Conservation (phyloP, 2,888 invertebrate genomes). For the Cantharis nigra region DNA sequence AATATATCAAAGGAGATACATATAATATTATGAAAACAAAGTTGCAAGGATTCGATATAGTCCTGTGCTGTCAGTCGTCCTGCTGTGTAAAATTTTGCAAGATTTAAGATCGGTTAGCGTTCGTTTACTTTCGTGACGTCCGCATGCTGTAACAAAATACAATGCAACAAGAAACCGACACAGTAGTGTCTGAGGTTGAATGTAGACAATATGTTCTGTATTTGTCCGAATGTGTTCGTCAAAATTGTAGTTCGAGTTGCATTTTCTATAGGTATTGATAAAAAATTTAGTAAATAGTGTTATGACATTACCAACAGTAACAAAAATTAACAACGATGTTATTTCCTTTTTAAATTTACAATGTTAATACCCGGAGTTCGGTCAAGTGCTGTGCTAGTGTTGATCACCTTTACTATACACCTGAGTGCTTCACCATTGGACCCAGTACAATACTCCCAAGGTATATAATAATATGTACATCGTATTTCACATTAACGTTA, state of each 20-base stretch:
- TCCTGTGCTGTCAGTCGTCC: not conserved
- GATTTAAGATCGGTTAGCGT: not conserved
- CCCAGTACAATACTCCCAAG: slow-evolving; percentile 43
- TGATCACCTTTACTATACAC: slow-evolving; percentile 40
- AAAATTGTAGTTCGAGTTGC: slow-evolving; percentile 14
- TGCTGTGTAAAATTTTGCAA: not conserved
- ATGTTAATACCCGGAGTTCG: slow-evolving; percentile 42
- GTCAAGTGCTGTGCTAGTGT: slow-evolving; percentile 44
- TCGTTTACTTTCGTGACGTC: slow-evolving; percentile 37
- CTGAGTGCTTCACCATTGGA: slow-evolving; percentile 46
- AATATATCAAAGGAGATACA: not conserved
- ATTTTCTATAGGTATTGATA: slow-evolving; percentile 13
- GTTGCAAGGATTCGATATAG: not conserved
- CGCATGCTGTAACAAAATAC: slow-evolving; percentile 41
- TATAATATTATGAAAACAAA: not conserved
- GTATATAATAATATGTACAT: slow-evolving; percentile 24
- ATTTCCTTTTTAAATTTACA: slow-evolving; percentile 39
- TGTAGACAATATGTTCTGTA: slow-evolving; percentile 22
- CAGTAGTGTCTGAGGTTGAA: slow-evolving; percentile 32
- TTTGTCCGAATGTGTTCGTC: slow-evolving; percentile 31
- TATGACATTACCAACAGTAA: slow-evolving; percentile 39
- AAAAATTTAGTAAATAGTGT: slow-evolving; percentile 30
- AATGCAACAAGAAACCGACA: slow-evolving; percentile 38
- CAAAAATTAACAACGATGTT: slow-evolving; percentile 39
- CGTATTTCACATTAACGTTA: not conserved